Evolutionary conservation across 2,797 vertebrate genomes (phyloP).

Genomic region (Esox masquinongy): DNA sequence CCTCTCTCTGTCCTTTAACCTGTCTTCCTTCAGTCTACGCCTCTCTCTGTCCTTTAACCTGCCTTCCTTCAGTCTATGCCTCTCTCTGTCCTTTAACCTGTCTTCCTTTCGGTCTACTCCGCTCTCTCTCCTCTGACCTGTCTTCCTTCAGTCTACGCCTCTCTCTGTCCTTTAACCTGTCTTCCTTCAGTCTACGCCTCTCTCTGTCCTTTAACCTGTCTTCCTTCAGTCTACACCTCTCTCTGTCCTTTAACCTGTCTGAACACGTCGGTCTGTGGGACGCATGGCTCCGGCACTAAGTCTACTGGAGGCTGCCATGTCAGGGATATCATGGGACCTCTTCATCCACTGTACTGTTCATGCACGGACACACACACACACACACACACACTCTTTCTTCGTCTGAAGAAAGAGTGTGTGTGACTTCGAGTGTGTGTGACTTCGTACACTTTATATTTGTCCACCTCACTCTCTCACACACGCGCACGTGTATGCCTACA

Average conservation of each 20-base stretch:
- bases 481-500: neutral
- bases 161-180: neutral
- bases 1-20: slow-evolving; percentile 5
- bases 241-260: too few species aligned
- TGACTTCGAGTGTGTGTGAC: too few species aligned
- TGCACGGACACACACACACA: neutral
- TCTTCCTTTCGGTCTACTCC: slow-evolving; percentile 17
- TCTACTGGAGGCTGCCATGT: neutral
- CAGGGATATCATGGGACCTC: neutral
- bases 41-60: slow-evolving; percentile 19
- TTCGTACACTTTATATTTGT: neutral
- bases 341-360: neutral
- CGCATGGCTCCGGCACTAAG: neutral
- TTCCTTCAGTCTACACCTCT: neutral
- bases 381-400: neutral
- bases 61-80: slow-evolving; percentile 12
- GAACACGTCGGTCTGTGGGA: slow-evolving; percentile 43
- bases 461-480: slow-evolving; percentile 10
- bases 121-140: slow-evolving; percentile 14
- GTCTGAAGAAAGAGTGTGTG: too few species aligned
- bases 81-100: neutral
- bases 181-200: too few species aligned
- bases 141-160: slow-evolving; percentile 17
- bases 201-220: too few species aligned
- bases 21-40: slow-evolving; percentile 6